Conservation (phyloP, 2,113 vertebrate species). For the Melanotaenia duboulayi region DNA sequence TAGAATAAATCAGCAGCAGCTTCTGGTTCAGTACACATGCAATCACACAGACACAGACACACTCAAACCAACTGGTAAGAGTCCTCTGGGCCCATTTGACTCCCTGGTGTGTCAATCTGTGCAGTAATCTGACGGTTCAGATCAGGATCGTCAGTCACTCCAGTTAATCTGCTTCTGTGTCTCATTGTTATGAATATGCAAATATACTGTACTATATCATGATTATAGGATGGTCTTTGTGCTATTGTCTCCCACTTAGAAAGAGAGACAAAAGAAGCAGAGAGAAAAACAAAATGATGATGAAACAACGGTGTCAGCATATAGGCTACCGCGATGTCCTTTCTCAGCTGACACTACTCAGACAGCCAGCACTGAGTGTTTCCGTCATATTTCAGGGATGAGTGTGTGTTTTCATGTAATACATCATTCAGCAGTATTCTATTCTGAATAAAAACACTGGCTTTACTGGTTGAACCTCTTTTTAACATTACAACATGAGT, state of each 20-base stretch:
- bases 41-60: conserved; percentile 6
- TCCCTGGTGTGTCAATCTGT: conserved; percentile 39
- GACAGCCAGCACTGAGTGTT: conserved; percentile 5
- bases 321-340: conserved; percentile 31
- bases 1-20: conserved; percentile 42
- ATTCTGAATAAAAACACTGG: no score
- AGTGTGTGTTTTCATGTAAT: conserved; percentile 13
- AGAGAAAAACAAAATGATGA: conserved; percentile 16
- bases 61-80: neutral
- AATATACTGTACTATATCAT: neutral
- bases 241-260: neutral
- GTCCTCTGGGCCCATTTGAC: conserved; percentile 27
- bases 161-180: conserved; percentile 15
- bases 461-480: neutral
- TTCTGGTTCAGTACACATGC: conserved; percentile 32
- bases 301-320: conserved; percentile 60
- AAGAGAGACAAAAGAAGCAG: conserved; percentile 4
- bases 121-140: conserved; percentile 40
- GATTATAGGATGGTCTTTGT: neutral
- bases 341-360: conserved; percentile 40
- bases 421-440: conserved; percentile 27
- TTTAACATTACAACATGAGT: neutral
- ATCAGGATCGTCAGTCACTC: conserved; percentile 1
- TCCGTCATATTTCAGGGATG: no score
- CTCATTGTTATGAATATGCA: neutral